Evolutionary conservation across 2,888 invertebrate genomes (phyloP).

Genomic region (Orthonevra nobilis): DNA sequence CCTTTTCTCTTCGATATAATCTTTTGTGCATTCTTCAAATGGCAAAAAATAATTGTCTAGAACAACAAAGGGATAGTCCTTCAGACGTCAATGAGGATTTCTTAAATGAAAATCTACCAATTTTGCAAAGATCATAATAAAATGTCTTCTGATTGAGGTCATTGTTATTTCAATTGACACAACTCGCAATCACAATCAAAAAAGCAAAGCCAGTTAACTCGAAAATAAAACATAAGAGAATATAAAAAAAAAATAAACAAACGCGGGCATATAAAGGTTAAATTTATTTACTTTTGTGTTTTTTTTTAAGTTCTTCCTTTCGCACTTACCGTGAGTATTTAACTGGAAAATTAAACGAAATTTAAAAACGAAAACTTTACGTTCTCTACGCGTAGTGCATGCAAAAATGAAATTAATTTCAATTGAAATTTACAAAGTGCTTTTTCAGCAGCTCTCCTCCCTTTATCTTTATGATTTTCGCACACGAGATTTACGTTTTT

Average conservation of each 20-base stretch:
- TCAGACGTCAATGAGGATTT: constrained; percentile 23
- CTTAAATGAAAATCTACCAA: constrained; percentile 30
- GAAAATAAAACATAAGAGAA: constrained; percentile 5
- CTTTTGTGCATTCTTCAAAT: too few species aligned
- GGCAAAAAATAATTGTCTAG: too few species aligned
- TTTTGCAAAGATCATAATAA: constrained; percentile 43
- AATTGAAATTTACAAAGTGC: background rate
- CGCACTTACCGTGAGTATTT: constrained; percentile 35
- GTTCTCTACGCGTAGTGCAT: constrained; percentile 10
- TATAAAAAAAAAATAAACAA: background rate
- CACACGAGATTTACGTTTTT: constrained; percentile 36
- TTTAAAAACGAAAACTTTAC: background rate
- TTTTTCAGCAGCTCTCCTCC: too few species aligned
- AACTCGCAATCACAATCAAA: background rate
- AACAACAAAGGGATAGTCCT: too few species aligned
- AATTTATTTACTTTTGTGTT: constrained; percentile 29
- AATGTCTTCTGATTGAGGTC: constrained; percentile 63
- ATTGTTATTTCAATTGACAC: constrained; percentile 56
- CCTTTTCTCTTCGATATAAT: too few species aligned
- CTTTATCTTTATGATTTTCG: constrained; percentile 21
- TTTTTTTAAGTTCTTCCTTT: background rate
- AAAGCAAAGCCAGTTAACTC: background rate
- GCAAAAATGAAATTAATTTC: constrained; percentile 15
- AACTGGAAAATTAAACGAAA: background rate
- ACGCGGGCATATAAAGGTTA: constrained; percentile 14